Percentiles rank a stretch among this genome's conserved stretches.
These are phyloP conservation scores for Teleiodes luculella DNA, from an alignment of 2,888 invertebrate genomes.

Conservation along the genomic window DNA sequence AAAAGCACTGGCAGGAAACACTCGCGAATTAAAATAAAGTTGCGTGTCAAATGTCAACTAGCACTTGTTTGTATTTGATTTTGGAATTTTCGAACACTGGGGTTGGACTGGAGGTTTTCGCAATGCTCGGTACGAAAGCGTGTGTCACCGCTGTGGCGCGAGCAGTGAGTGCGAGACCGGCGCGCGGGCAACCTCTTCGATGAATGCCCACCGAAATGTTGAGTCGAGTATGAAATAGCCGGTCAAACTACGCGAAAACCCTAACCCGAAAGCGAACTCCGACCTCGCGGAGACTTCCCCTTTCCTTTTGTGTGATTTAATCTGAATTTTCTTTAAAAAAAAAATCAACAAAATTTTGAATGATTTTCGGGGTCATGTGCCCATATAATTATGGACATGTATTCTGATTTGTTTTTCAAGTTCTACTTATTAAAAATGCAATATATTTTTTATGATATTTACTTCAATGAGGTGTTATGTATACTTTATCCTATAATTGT, in stretches of 20 bases:
- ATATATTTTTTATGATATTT: no score
- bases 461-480: no score
- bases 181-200: conserved; percentile 75
- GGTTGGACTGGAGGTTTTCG: conserved; percentile 12
- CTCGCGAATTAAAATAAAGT: conserved; percentile 25
- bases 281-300: conserved; percentile 53
- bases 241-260: conserved; percentile 76
- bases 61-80: conserved; percentile 21
- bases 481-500: no score
- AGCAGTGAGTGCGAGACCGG: conserved; percentile 63
- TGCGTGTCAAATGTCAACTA: conserved; percentile 17
- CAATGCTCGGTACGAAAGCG: conserved; percentile 47
- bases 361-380: no score
- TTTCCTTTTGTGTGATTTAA: neutral
- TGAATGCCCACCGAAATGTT: conserved; percentile 78
- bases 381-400: no score
- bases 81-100: conserved; percentile 45
- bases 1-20: conserved; percentile 51
- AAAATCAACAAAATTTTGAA: no score
- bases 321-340: no score
- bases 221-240: conserved; percentile 76
- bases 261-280: conserved; percentile 62
- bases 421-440: no score
- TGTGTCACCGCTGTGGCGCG: conserved; percentile 58
- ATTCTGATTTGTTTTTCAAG: no score